Base-by-base conservation (phyloP, 2,113 vertebrate genomes). In the Istiophorus platypterus region DNA sequence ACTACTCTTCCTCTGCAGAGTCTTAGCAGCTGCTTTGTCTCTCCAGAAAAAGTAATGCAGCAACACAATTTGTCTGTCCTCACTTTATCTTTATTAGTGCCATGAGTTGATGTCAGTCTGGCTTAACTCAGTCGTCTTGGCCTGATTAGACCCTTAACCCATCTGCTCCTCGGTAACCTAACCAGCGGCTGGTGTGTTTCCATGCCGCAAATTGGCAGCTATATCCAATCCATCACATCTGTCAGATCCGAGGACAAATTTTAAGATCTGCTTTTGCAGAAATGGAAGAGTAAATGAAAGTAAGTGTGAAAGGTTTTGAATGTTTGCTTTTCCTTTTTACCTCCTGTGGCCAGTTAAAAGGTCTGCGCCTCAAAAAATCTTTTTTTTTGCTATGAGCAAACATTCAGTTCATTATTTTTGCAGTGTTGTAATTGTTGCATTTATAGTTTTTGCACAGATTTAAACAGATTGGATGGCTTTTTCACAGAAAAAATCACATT, bases 91-190 rank as follows among this genome's bases (percentile, higher is more conserved):
- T 78, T 42, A 74, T 89, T 72, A 72, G 82, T 34, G 80, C 59
- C 57, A 78, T 66, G 56, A 57, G 85, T 72, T 80, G 72, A 78
- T 59, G 81, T 85, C 70, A 51, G 72, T 39, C 13, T 22, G 14
- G 64, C 41, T 88, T 85, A 91, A 82, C 80, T 81, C 56, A 72
- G 74, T 39, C 72, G 74, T 39, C 72, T 67, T 57, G 52, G 34
- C 68, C 82, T 58, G 56, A 88, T 91, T 84, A 89, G 76, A 85
- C 64, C 71, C 57, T 77, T 72, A 39, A 87, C 72, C 90, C 90
- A 90, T 91, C 90, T 92, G 91, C 83, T 89, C 41, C 78, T 37
- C 52, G 37, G n/a, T 26, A 64, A 85, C 61, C 74, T 77, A 68
- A 80, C 84, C 82, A 76, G 80, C 29, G 5, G 66, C 18, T 9